phyloP scores from a whole-genome alignment of 2,113 vertebrate genomes.

The Aspidoscelis tigris region DNA sequence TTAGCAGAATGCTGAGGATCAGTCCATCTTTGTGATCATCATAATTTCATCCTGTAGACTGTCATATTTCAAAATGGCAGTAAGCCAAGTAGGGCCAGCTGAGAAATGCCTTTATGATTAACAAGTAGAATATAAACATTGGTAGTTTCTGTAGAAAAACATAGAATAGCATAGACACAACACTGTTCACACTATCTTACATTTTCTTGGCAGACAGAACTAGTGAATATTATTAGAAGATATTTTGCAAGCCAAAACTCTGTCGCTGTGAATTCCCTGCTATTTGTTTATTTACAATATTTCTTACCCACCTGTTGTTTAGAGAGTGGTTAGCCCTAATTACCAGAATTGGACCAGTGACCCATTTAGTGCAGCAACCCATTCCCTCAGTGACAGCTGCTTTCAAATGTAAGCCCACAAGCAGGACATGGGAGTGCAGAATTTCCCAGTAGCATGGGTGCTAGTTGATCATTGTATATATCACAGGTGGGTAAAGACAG shows the following conservation, averaged over 20 bases:
- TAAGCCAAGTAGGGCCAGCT: neutral
- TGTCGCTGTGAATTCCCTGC: neutral
- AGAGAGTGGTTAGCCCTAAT: too few relatives aligned
- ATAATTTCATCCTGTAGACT: neutral
- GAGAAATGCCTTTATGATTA: constrained; percentile 1
- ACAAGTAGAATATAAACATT: neutral
- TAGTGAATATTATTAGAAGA: too few relatives aligned
- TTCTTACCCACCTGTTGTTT: too few relatives aligned
- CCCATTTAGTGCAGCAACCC: neutral
- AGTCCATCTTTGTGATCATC: neutral
- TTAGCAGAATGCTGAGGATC: neutral
- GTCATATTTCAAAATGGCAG: neutral
- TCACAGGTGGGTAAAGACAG: neutral
- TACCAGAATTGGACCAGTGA: too few relatives aligned
- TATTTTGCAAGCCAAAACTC: neutral
- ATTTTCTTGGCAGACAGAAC: neutral
- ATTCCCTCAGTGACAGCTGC: neutral
- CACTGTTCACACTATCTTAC: neutral
- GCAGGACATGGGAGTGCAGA: too few relatives aligned
- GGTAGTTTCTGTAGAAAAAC: neutral
- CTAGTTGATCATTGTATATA: too few relatives aligned
- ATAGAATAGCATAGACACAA: neutral
- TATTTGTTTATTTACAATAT: neutral
- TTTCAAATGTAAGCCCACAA: too few relatives aligned
- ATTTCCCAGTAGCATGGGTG: neutral